Evolutionary conservation across 2,888 invertebrate genomes (phyloP), one percentile per base, ranked within the genome.

Genomic region (Cacoxenus indagator): DNA sequence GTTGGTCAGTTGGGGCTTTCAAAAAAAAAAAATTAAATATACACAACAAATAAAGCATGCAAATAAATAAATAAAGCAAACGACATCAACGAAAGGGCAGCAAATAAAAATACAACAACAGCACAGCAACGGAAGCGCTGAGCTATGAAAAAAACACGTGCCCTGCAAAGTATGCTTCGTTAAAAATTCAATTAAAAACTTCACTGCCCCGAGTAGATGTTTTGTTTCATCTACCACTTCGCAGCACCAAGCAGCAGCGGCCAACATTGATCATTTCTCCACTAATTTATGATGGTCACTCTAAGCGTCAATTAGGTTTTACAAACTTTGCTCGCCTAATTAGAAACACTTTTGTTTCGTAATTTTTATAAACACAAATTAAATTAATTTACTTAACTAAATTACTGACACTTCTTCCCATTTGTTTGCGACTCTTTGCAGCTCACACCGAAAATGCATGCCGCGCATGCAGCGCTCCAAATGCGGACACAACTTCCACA

Each of bases 141-240:
- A 51, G 22, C 2, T 24, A n/a, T 24, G 55, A 26, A 55, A 27
- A 24, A 55, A 26, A 55, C 3, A 24, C 2, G 27, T 11, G 19
- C 19, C 29, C 26, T 48, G 45, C 64, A 51, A 51, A 65, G 55
- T 55, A 54, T 43, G 71, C 73, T 75, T 77, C 76, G 75, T 78
- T 77, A 76, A 77, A 77, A 76, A 78, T 78, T 77, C 80, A 78
- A 78, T 80, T 80, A 80, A 80, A 78, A 73, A 71, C 61, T 65
- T 71, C 74, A 71, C 55, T 37, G 37, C 37, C 31, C 9, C 37
- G 37, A 37, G 5, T n/a, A n/a, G 14, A 37, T 14, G 37, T 5
- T 37, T 37, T 37, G 37, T 14, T 37, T 37, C 8, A 37, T 8
- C 37, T 11, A 37, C 37, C n/a, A n/a, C n/a, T n/a, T n/a, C n/a